A percentile compares a stretch with the other conserved stretches of the same genome.
Evolutionary conservation across 1,140 invertebrate genomes (phyloP).

Genomic region (Ceratosolen fusciceps): DNA sequence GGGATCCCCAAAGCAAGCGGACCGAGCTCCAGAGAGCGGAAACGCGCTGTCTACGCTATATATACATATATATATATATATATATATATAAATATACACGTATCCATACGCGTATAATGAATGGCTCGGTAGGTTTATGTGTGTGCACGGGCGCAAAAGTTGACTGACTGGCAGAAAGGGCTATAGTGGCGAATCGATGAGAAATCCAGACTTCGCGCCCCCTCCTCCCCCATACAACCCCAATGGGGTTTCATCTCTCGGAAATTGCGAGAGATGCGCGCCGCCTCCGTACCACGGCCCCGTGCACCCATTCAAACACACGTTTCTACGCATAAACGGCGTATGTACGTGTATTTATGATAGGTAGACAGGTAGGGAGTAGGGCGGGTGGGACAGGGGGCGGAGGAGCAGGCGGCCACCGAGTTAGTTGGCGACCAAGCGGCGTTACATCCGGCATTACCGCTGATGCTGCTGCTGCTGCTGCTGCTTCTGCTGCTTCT

Average conservation of each 20-base stretch:
- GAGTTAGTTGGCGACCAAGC: constrained; percentile 10
- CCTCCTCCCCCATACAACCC: too few species aligned
- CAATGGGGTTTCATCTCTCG: constrained; percentile 11
- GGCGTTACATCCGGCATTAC: neutral
- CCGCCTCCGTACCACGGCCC: neutral
- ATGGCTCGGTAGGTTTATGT: neutral
- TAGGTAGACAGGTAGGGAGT: neutral
- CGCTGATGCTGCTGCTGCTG: too few species aligned
- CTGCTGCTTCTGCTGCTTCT: too few species aligned
- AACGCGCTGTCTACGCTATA: constrained; percentile 38
- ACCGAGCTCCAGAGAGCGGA: constrained; percentile 31
- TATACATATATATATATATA: neutral
- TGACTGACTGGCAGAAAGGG: constrained; percentile 43
- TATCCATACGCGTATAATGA: too few species aligned
- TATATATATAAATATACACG: neutral
- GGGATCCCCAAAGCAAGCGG: neutral
- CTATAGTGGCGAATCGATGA: constrained; percentile 44
- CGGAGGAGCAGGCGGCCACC: neutral
- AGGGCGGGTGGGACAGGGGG: too few species aligned
- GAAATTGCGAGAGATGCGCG: constrained; percentile 33
- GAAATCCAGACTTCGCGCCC: constrained; percentile 35
- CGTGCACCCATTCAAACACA: neutral
- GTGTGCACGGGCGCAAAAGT: neutral
- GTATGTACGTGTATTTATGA: constrained; percentile 1
- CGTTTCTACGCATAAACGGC: constrained; percentile 10